Evolutionary conservation across 2,888 invertebrate species (phyloP).

Genomic region (Lamellibrachia columna): DNA sequence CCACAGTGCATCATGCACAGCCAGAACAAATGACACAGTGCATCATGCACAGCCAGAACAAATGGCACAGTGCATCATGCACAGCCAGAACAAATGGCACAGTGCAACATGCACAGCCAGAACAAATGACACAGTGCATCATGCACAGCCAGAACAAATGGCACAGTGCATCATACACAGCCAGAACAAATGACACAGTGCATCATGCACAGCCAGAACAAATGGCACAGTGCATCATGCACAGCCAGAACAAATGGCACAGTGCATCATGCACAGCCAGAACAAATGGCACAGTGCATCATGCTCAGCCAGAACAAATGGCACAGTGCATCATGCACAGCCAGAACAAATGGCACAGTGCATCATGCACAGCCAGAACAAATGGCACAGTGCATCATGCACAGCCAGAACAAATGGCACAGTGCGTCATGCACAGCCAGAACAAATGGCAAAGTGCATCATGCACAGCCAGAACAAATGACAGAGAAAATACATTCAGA

Average conservation of each 20-base stretch:
- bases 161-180: too few relatives aligned
- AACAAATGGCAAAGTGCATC: background rate
- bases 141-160: too few relatives aligned
- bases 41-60: too few relatives aligned
- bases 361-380: background rate
- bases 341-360: background rate
- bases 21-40: too few relatives aligned
- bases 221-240: background rate
- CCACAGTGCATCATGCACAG: too few relatives aligned
- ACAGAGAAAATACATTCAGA: background rate
- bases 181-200: background rate
- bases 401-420: background rate
- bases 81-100: too few relatives aligned
- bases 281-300: background rate
- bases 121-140: too few relatives aligned
- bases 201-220: background rate
- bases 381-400: background rate
- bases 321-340: background rate
- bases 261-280: background rate
- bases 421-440: background rate
- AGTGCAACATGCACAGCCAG: too few relatives aligned
- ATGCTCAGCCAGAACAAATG: background rate
- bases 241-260: background rate
- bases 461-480: background rate
- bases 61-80: too few relatives aligned